phyloP scores from a whole-genome alignment of 2,113 vertebrate genomes.

The Amphilophus citrinellus region DNA sequence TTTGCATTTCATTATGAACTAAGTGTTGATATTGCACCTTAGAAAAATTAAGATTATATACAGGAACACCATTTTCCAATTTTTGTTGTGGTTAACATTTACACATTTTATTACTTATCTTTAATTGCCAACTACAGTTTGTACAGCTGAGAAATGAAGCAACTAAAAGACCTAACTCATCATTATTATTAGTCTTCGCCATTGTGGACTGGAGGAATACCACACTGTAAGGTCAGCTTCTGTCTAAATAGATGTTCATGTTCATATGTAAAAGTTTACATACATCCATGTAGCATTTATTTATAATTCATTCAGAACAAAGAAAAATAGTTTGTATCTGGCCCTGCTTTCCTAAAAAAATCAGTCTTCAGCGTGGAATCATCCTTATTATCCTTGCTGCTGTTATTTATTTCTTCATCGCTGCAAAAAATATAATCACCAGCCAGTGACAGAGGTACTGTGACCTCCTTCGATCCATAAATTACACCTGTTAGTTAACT shows the following conservation, averaged over 20 bases:
- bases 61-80: not conserved
- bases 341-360: slow-evolving; percentile 79
- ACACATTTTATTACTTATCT: not conserved
- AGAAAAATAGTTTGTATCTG: slow-evolving; percentile 61
- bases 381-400: slow-evolving; percentile 93
- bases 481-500: slow-evolving; percentile 99
- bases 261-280: not conserved
- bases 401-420: slow-evolving; percentile 92
- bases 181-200: not conserved
- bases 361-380: slow-evolving; percentile 85
- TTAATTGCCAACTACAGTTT: not conserved
- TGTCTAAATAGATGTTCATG: not conserved
- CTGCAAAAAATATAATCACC: slow-evolving; percentile 90
- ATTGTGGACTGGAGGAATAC: not conserved
- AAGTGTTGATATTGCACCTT: not conserved
- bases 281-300: too few relatives aligned
- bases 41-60: not conserved
- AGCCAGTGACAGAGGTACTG: slow-evolving; percentile 91
- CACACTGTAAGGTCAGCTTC: not conserved
- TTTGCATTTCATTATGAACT: not conserved
- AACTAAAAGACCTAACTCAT: not conserved
- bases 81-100: not conserved
- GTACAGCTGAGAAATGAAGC: not conserved
- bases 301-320: not conserved
- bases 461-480: slow-evolving; percentile 98